Conservation (phyloP, 2,113 vertebrate genomes). For the Epinephelus cyanopodus region DNA sequence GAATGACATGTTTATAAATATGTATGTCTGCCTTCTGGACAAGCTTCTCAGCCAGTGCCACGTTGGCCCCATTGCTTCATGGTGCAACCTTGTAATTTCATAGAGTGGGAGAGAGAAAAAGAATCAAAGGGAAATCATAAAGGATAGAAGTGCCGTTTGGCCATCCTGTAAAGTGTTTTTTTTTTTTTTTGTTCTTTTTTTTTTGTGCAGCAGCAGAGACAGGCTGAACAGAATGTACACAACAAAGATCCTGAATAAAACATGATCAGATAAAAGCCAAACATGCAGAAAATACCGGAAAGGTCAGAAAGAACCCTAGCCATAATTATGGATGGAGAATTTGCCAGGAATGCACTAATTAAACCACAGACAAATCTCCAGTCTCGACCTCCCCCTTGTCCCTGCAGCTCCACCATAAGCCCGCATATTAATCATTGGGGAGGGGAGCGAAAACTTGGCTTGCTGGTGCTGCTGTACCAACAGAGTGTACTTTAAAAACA, state of each 20-base stretch:
- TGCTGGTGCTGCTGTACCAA: slow-evolving; percentile 42
- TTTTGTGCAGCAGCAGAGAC: slow-evolving; percentile 53
- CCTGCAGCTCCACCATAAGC: slow-evolving; percentile 71
- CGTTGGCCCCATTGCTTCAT: slow-evolving; percentile 54
- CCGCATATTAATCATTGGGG: slow-evolving; percentile 82
- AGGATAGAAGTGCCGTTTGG: slow-evolving; percentile 60
- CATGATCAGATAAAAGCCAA: slow-evolving; percentile 85
- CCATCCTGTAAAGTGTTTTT: slow-evolving; percentile 64
- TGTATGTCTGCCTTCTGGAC: slow-evolving; percentile 71
- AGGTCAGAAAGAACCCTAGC: slow-evolving; percentile 82
- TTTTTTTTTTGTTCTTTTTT: slow-evolving; percentile 6
- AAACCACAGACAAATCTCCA: slow-evolving; percentile 83
- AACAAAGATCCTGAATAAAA: slow-evolving; percentile 84
- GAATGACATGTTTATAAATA: slow-evolving; percentile 79
- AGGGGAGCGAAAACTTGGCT: slow-evolving; percentile 52
- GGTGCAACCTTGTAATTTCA: slow-evolving; percentile 73
- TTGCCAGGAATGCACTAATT: slow-evolving; percentile 85
- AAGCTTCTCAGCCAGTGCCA: slow-evolving; percentile 58
- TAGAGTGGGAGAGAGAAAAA: slow-evolving; percentile 41
- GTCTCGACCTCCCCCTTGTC: slow-evolving; percentile 70
- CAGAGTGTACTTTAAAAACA: slow-evolving; percentile 42
- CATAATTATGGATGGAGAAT: slow-evolving; percentile 83
- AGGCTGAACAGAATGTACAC: slow-evolving; percentile 75
- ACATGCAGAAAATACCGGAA: slow-evolving; percentile 83
- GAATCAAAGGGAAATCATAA: slow-evolving; percentile 77